A percentile compares a stretch with the other conserved stretches of the same genome.
These are phyloP conservation scores for Poecilia velifera DNA, from an alignment of 2,797 vertebrate species.

Conservation along the genomic window DNA sequence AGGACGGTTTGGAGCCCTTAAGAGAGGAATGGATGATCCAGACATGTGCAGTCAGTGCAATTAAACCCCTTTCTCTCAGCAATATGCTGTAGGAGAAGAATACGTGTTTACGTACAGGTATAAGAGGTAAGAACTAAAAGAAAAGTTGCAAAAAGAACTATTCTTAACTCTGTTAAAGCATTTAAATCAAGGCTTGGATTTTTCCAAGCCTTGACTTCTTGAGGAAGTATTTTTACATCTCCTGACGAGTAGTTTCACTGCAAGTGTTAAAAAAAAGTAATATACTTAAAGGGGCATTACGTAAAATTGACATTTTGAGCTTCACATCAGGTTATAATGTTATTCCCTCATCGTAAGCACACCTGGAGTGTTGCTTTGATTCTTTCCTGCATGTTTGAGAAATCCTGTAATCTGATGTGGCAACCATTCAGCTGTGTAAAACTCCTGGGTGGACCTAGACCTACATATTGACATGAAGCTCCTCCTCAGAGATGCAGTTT, in stretches of 20 bases:
- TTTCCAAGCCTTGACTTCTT: neutral
- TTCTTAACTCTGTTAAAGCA: neutral
- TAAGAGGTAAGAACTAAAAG: neutral
- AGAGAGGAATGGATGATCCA: neutral
- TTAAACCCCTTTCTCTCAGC: neutral
- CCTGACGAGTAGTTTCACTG: neutral
- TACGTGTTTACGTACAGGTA: neutral
- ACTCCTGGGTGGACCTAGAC: too few species aligned
- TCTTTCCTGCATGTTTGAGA: too few species aligned
- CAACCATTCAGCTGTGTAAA: too few species aligned
- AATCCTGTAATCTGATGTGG: too few species aligned
- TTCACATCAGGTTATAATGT: too few species aligned
- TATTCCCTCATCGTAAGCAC: too few species aligned
- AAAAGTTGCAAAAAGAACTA: neutral
- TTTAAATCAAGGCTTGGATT: neutral
- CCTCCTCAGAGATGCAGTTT: too few species aligned
- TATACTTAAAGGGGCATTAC: neutral
- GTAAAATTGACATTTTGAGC: too few species aligned
- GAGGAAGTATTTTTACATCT: neutral
- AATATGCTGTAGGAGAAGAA: neutral
- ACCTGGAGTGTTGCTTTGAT: too few species aligned
- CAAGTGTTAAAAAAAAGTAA: neutral
- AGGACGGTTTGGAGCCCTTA: too few species aligned
- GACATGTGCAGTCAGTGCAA: neutral
- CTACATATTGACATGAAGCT: too few species aligned